Percentiles rank a stretch among this genome's conserved stretches.
These are phyloP conservation scores for Ooceraea biroi DNA, from an alignment of 1,140 invertebrate genomes.

Conservation along the genomic window DNA sequence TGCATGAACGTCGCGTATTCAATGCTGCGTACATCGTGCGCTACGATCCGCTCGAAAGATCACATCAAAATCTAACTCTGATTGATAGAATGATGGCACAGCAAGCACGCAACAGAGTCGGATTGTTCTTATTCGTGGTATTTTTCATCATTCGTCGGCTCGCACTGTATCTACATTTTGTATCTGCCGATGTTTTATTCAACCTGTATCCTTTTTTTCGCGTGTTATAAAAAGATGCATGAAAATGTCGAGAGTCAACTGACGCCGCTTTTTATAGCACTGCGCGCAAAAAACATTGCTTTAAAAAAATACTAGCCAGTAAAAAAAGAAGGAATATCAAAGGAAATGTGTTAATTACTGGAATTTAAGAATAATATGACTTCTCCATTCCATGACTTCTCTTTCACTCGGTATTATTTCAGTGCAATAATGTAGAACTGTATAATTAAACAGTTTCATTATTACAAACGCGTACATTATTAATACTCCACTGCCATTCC, in stretches of 20 bases:
- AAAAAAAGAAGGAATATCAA: background rate
- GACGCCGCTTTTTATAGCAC: background rate
- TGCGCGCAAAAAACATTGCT: background rate
- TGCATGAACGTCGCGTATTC: slow-evolving; percentile 2
- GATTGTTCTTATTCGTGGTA: slow-evolving; percentile 16
- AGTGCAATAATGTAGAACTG: too few relatives aligned
- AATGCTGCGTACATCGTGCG: background rate
- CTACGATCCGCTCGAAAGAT: slow-evolving; percentile 6
- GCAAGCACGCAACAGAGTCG: slow-evolving; percentile 3
- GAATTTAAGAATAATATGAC: background rate
- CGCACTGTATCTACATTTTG: background rate
- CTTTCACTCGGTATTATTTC: too few relatives aligned
- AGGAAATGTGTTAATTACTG: slow-evolving; percentile 29
- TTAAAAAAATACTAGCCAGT: background rate
- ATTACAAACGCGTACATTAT: too few relatives aligned
- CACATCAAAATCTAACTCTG: slow-evolving; percentile 27
- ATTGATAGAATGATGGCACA: slow-evolving; percentile 20
- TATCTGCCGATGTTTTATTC: slow-evolving; percentile 18
- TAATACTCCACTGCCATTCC: too few relatives aligned
- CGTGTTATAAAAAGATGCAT: slow-evolving; percentile 22
- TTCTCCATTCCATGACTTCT: background rate
- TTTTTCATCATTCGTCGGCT: slow-evolving; percentile 11
- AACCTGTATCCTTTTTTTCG: slow-evolving; percentile 17
- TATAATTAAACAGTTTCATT: too few relatives aligned
- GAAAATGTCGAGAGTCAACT: slow-evolving; percentile 34